These are phyloP conservation scores for Xiphophorus birchmanni DNA, from an alignment of 2,797 vertebrate genomes.

Conservation along the genomic window DNA sequence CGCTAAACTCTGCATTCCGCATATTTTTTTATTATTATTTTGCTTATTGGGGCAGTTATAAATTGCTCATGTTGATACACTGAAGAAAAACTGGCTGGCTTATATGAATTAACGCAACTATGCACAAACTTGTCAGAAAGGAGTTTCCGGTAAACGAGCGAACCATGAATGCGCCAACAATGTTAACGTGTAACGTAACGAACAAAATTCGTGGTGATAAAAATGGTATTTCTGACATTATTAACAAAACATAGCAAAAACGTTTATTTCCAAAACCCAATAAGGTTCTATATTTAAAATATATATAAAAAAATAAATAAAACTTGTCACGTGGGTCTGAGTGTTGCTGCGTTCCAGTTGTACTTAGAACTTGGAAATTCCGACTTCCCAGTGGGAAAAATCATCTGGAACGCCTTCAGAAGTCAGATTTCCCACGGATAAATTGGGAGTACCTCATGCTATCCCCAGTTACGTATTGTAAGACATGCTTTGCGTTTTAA, in stretches of 20 bases:
- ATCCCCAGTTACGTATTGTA: too few species aligned
- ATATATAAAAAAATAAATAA: background rate
- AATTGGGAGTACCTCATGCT: too few species aligned
- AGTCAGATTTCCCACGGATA: too few species aligned
- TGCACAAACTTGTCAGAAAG: background rate
- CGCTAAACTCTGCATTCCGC: background rate
- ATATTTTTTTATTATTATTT: background rate
- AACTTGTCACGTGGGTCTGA: constrained; percentile 43
- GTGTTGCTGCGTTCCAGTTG: too few species aligned
- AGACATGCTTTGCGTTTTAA: too few species aligned
- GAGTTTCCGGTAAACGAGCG: background rate
- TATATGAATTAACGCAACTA: background rate
- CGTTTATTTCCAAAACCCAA: background rate
- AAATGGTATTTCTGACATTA: background rate
- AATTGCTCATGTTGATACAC: background rate
- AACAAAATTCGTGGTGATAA: background rate
- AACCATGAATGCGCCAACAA: constrained; percentile 18
- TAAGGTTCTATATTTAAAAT: background rate
- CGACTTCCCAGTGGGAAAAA: too few species aligned
- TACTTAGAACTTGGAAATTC: too few species aligned
- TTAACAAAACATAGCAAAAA: background rate
- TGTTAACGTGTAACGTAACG: constrained; percentile 9
- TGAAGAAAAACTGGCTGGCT: background rate
- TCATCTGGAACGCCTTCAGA: too few species aligned
- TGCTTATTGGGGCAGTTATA: too few species aligned